Evolutionary conservation across 2,113 vertebrate genomes (phyloP), one percentile per base, ranked within the genome.

Genomic region (Litocranius walleri): DNA sequence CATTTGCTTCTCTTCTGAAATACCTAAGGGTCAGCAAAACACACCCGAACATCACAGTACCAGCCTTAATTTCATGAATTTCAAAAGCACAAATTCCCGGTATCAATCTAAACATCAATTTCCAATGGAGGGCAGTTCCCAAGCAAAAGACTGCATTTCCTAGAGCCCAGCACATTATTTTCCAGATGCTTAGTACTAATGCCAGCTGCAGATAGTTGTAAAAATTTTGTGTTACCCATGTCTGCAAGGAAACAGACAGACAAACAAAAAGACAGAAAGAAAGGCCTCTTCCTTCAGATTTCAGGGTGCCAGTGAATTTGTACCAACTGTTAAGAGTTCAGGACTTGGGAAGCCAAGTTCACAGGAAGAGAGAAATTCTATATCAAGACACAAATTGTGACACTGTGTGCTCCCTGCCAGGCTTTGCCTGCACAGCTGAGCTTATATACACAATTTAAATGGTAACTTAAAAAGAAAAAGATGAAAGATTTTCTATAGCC

Each of bases 61-160:
- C 85, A 57, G 59, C 11, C 92, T 91, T 83, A 67, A 88, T 61
- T 57, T 59, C 59, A 88, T 19, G 45, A 82, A 94, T 93, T 52
- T 85, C 89, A 80, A 95, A 96, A 94, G 91, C 84, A 91, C 59
- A 88, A 45, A 93, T 43, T 97, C 61, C 77, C 40, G 52, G 85
- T 50, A 93, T 90, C 52, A 64, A 40, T 6, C 33, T 84, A 81
- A 88, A 40, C 45, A 40, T 40, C 6, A 0, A 81, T 96, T 94
- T 94, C 90, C 40, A 64, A 33, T 52, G 7, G 33, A 82, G 57
- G 7, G 48, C 56, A 43, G 59, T 45, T 96, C 40, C 80, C 88
- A 95, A 96, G 90, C 81, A 78, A 86, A 94, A 88, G 48, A 62
- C 7, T 71, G 78, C 48, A 61, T 92, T 90, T 88, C 96, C 83